phyloP scores from a whole-genome alignment of 2,797 vertebrate genomes.

The Emys orbicularis region DNA sequence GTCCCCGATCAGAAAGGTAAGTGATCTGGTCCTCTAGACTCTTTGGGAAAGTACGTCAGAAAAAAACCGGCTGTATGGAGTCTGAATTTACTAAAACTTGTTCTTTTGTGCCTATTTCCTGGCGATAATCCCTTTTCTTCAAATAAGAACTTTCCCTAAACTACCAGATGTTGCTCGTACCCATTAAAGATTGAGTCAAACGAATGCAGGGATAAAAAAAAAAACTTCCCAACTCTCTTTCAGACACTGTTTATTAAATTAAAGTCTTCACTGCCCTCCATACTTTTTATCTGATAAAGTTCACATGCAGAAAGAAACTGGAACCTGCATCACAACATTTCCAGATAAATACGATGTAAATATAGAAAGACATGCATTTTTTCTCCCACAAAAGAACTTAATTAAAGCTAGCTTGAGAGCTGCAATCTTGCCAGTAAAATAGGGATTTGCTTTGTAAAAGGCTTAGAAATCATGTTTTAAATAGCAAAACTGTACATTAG shows the following conservation, averaged over 20 bases:
- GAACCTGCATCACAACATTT: not conserved
- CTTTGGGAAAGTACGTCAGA: constrained; percentile 1
- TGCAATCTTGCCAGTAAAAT: not conserved
- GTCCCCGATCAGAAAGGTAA: not conserved
- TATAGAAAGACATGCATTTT: not conserved
- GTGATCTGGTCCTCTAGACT: not conserved
- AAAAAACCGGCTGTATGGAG: not conserved
- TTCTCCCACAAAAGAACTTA: not conserved
- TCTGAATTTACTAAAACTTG: not conserved
- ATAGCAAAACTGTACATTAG: not conserved
- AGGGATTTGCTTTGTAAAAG: not conserved
- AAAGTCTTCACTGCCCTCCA: not conserved
- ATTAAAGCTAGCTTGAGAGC: not conserved
- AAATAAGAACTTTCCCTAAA: not conserved
- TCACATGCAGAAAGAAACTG: not conserved
- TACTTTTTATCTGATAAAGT: not conserved
- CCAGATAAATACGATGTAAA: not conserved
- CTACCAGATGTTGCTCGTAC: not conserved
- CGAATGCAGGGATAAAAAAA: not conserved
- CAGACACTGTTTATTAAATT: not conserved
- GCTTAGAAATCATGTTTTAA: not conserved
- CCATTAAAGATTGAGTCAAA: not conserved
- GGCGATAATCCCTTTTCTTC: constrained; percentile 43
- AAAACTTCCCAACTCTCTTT: not conserved
- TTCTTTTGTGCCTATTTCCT: constrained; percentile 56